Conservation (phyloP, 30 jellyfish, hydroid and myxozoan genomes). For the Aurelia sp. region DNA sequence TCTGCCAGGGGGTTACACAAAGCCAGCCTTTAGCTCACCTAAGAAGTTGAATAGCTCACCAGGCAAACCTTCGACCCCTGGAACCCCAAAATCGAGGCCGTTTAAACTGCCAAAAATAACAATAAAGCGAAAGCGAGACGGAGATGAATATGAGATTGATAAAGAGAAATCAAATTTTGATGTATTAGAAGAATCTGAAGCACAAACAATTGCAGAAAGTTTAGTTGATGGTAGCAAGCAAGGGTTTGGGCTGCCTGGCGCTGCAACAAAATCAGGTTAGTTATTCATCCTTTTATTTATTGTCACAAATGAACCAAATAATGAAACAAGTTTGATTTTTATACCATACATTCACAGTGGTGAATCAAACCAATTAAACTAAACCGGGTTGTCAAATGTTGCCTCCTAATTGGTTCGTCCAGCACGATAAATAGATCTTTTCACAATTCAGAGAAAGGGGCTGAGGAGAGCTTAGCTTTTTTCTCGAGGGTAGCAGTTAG, state of each 20-base stretch:
- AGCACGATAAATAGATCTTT: too few relatives aligned
- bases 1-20: constrained; percentile 54
- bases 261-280: constrained; percentile 15
- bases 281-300: not conserved
- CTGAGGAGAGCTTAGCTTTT: too few relatives aligned
- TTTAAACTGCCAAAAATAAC: constrained; percentile 73
- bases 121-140: constrained; percentile 75
- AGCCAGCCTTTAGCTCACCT: constrained; percentile 54
- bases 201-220: constrained; percentile 64
- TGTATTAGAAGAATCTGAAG: constrained; percentile 65
- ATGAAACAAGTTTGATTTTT: too few relatives aligned
- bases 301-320: too few relatives aligned
- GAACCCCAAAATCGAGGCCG: constrained; percentile 71
- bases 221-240: constrained; percentile 40
- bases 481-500: too few relatives aligned
- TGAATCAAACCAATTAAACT: too few relatives aligned
- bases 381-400: too few relatives aligned
- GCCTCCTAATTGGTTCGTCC: too few relatives aligned
- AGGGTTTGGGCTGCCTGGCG: constrained; percentile 1
- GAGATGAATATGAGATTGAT: constrained; percentile 82
- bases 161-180: constrained; percentile 78
- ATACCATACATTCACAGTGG: too few relatives aligned
- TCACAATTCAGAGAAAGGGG: too few relatives aligned
- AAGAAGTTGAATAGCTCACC: constrained; percentile 25
- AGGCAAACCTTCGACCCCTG: constrained; percentile 61